Conservation (phyloP, 2,797 vertebrate species). For the Vespertilio murinus region DNA sequence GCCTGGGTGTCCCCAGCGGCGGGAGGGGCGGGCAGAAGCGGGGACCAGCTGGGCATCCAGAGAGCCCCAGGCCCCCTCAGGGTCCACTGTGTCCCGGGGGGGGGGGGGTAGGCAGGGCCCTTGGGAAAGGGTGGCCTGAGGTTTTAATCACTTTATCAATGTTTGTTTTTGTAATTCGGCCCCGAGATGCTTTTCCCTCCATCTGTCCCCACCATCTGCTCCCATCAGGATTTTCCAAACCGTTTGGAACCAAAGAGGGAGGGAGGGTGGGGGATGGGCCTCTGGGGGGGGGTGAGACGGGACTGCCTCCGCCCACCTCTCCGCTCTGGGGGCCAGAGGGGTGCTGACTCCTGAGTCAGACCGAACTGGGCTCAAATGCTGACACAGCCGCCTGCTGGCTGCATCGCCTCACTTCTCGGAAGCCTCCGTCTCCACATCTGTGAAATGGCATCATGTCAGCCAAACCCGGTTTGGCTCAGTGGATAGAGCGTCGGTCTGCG, state of each 20-base stretch:
- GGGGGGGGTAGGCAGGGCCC: slow-evolving; percentile 54
- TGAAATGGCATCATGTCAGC: not conserved
- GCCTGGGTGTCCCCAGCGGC: slow-evolving; percentile 71
- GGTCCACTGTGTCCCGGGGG: not conserved
- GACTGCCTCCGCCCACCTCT: not conserved
- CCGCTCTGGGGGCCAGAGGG: not conserved
- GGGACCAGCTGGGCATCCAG: not conserved
- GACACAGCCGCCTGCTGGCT: not conserved
- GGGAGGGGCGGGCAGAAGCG: not conserved
- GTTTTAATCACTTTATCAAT: slow-evolving; percentile 80
- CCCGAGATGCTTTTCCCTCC: slow-evolving; percentile 77
- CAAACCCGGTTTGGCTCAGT: no score
- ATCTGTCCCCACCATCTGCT: slow-evolving; percentile 86
- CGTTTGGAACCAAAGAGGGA: slow-evolving; percentile 43
- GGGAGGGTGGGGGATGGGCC: slow-evolving; percentile 7
- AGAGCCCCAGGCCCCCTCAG: not conserved
- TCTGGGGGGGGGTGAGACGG: not conserved
- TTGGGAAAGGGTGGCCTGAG: slow-evolving; percentile 43
- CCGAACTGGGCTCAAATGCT: not conserved
- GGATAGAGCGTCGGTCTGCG: no score
- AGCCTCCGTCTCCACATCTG: slow-evolving; percentile 48
- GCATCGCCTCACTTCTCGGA: not conserved
- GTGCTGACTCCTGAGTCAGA: not conserved
- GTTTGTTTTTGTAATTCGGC: slow-evolving; percentile 80
- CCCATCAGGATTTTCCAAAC: slow-evolving; percentile 59